Conservation (phyloP, 2,797 vertebrate genomes). For the Mergus octosetaceus region DNA sequence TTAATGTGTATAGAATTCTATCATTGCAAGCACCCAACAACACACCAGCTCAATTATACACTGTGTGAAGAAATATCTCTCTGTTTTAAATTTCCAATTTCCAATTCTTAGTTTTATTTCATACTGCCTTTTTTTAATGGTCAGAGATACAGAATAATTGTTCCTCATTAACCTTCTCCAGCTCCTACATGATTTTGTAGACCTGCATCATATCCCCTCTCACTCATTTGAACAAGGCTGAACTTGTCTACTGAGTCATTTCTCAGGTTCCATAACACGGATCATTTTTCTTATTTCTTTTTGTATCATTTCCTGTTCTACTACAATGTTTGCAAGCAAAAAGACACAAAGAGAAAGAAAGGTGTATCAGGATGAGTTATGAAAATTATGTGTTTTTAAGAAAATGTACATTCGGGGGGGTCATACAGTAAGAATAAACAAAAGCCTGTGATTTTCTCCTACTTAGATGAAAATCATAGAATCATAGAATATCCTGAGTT, state of each 20-base stretch:
- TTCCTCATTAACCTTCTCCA: conserved; percentile 9
- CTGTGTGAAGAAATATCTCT: not conserved
- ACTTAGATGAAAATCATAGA: not conserved
- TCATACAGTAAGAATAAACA: not conserved
- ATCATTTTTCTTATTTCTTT: not conserved
- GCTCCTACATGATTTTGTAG: not conserved
- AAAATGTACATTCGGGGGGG: not conserved
- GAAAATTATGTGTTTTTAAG: not conserved
- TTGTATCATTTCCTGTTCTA: not conserved
- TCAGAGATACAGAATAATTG: not conserved
- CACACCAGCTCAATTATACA: not conserved
- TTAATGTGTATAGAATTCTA: not conserved
- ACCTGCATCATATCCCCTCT: not conserved
- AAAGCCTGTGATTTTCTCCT: not conserved
- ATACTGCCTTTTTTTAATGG: not conserved
- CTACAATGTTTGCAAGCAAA: not conserved
- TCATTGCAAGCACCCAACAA: not conserved
- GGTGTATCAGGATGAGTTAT: not conserved
- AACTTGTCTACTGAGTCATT: not conserved
- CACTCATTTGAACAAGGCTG: not conserved
- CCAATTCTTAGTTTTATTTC: not conserved
- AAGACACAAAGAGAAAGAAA: not conserved
- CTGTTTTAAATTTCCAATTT: not conserved
- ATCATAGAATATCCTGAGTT: too few relatives aligned
- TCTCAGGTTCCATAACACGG: not conserved